These are phyloP conservation scores for Drosophila koepferae DNA, from an alignment of 2,888 invertebrate genomes.

Conservation along the genomic window DNA sequence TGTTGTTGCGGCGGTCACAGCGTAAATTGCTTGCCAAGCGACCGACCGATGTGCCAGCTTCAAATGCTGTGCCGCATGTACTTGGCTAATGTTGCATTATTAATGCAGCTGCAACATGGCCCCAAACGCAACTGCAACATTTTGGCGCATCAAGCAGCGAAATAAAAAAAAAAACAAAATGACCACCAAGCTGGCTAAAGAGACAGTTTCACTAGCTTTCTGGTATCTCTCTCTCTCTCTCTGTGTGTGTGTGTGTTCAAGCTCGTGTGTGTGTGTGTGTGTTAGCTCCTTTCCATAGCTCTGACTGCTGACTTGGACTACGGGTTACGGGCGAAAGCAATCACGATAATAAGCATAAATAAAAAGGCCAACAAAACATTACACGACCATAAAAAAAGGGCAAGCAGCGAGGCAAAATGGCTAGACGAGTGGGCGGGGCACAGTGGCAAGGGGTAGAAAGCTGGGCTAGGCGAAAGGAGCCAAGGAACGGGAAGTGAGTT, in stretches of 20 bases:
- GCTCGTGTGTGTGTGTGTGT: slow-evolving; percentile 12
- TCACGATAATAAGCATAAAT: slow-evolving; percentile 79
- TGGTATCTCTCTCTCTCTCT: too few species aligned
- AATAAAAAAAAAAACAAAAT: slow-evolving; percentile 5
- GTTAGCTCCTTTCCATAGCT: slow-evolving; percentile 37
- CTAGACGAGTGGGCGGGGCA: slow-evolving; percentile 15
- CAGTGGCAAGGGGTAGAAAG: background rate
- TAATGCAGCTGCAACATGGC: slow-evolving; percentile 66
- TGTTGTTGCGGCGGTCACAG: slow-evolving; percentile 65
- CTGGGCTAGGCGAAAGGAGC: background rate
- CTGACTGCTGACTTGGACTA: slow-evolving; percentile 24
- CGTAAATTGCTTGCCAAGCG: slow-evolving; percentile 63
- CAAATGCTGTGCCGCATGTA: slow-evolving; percentile 23
- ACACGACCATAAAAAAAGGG: slow-evolving; percentile 75
- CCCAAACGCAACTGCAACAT: slow-evolving; percentile 22
- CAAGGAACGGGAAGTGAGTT: background rate
- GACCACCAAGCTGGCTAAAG: slow-evolving; percentile 25
- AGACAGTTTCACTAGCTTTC: slow-evolving; percentile 11
- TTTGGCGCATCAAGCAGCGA: slow-evolving; percentile 33
- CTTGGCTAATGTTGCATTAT: slow-evolving; percentile 70
- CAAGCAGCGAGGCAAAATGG: slow-evolving; percentile 43
- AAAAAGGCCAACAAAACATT: slow-evolving; percentile 73
- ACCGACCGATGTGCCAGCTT: slow-evolving; percentile 55
- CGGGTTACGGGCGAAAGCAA: slow-evolving; percentile 61
- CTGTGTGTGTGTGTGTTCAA: background rate